Evolutionary conservation across 2,888 invertebrate species (phyloP).

Genomic region (Melieria omissa): DNA sequence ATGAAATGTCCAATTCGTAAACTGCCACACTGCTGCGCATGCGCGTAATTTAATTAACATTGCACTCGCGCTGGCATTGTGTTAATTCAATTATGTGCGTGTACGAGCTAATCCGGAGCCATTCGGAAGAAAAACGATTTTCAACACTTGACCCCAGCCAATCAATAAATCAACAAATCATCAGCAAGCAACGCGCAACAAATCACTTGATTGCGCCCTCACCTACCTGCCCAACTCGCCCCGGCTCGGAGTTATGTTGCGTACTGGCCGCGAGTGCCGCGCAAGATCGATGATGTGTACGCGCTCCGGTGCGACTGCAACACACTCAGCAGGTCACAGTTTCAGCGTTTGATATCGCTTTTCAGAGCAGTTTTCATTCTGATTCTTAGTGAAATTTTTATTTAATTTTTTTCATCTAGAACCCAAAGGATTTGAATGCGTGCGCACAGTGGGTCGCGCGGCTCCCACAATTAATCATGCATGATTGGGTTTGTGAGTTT

Average conservation of each 20-base stretch:
- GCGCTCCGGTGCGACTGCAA: background rate
- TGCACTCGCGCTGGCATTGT: conserved; percentile 18
- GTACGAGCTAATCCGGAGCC: background rate
- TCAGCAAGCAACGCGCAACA: conserved; percentile 49
- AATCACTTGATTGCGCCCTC: conserved; percentile 12
- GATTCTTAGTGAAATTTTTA: background rate
- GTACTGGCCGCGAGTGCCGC: too few species aligned
- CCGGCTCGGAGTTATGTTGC: too few species aligned
- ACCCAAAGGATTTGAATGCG: background rate
- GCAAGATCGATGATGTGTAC: background rate
- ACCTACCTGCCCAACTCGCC: too few species aligned
- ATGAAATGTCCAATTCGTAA: too few species aligned
- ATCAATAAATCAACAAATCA: conserved; percentile 65
- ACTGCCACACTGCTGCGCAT: too few species aligned
- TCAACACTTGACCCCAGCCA: conserved; percentile 59
- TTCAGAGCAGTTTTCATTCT: too few species aligned
- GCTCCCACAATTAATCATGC: conserved; percentile 65
- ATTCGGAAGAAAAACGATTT: background rate
- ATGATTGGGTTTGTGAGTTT: conserved; percentile 20
- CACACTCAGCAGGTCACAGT: background rate
- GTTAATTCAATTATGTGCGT: conserved; percentile 21
- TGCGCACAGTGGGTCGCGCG: conserved; percentile 52
- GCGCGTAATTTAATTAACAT: conserved; percentile 23
- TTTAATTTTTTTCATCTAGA: background rate
- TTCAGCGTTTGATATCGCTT: too few species aligned